Evolutionary conservation across 2,888 invertebrate species (phyloP).

Genomic region (Bellardia pandia): DNA sequence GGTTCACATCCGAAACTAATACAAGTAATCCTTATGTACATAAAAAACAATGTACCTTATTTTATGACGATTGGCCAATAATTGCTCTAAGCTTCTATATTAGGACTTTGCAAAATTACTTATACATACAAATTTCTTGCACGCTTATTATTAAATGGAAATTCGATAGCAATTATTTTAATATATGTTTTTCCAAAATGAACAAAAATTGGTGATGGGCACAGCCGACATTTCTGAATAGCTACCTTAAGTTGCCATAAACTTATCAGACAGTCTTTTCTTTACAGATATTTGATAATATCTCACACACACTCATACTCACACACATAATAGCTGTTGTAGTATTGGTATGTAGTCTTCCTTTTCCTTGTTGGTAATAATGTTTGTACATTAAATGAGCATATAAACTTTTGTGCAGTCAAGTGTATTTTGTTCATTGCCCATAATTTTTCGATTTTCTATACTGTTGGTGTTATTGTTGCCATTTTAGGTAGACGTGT

Average conservation of each 20-base stretch:
- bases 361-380: constrained; percentile 15
- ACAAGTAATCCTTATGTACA: too few species aligned
- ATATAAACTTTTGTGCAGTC: constrained; percentile 55
- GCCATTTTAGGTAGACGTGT: not conserved
- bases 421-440: constrained; percentile 61
- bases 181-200: too few species aligned
- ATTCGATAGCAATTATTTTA: too few species aligned
- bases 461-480: constrained; percentile 9
- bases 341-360: not conserved
- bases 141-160: too few species aligned
- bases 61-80: too few species aligned
- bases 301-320: not conserved
- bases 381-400: constrained; percentile 52
- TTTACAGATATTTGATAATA: not conserved
- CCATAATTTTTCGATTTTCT: constrained; percentile 60
- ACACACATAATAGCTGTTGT: not conserved
- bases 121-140: too few species aligned
- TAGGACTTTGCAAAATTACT: too few species aligned
- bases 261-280: not conserved
- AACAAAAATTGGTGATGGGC: too few species aligned
- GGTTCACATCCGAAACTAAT: too few species aligned
- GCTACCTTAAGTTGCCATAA: not conserved
- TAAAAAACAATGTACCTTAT: too few species aligned
- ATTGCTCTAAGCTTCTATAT: too few species aligned
- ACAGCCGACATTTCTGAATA: too few species aligned